Evolutionary conservation across 2,888 invertebrate species (phyloP).

Genomic region (Chalcosyrphus nemorum): DNA sequence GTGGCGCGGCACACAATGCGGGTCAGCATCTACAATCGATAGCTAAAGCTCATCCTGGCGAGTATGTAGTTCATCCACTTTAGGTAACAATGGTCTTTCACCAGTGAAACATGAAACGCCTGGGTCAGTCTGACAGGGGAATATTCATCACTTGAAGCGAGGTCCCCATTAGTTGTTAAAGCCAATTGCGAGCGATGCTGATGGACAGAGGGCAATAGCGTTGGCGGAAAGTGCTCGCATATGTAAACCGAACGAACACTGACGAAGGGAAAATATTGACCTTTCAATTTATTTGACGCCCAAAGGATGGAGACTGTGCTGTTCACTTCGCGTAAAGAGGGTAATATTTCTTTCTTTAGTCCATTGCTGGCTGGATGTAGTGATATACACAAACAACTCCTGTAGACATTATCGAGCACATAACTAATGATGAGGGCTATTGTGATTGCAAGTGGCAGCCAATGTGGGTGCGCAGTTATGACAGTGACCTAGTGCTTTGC

Average conservation of each 20-base stretch:
- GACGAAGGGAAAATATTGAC: slow-evolving; percentile 44
- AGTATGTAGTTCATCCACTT: slow-evolving; percentile 32
- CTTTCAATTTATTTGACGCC: slow-evolving; percentile 61
- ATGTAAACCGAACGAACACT: slow-evolving; percentile 7
- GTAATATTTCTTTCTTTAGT: slow-evolving; percentile 39
- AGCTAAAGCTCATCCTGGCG: slow-evolving; percentile 3
- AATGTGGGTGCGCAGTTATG: not conserved
- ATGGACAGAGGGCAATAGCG: not conserved
- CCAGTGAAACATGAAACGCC: slow-evolving; percentile 53
- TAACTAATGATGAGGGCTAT: slow-evolving; percentile 28
- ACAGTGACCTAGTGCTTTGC: not conserved
- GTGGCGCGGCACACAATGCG: not conserved
- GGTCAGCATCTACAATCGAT: slow-evolving; percentile 22
- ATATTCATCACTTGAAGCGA: slow-evolving; percentile 53
- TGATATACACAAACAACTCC: not conserved
- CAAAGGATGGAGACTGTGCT: slow-evolving; percentile 34
- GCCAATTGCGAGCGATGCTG: slow-evolving; percentile 3
- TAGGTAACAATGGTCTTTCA: slow-evolving; percentile 32
- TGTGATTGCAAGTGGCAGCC: not conserved
- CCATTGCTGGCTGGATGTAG: not conserved
- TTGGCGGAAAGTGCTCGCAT: slow-evolving; percentile 6
- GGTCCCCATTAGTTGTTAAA: slow-evolving; percentile 27
- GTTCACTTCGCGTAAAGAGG: slow-evolving; percentile 17
- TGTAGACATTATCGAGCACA: slow-evolving; percentile 8
- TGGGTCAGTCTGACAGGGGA: slow-evolving; percentile 31